A percentile compares a stretch with the other conserved stretches of the same genome.
Evolutionary conservation across 2,797 vertebrate species (phyloP).

Genomic region (Sebastes iracundus): DNA sequence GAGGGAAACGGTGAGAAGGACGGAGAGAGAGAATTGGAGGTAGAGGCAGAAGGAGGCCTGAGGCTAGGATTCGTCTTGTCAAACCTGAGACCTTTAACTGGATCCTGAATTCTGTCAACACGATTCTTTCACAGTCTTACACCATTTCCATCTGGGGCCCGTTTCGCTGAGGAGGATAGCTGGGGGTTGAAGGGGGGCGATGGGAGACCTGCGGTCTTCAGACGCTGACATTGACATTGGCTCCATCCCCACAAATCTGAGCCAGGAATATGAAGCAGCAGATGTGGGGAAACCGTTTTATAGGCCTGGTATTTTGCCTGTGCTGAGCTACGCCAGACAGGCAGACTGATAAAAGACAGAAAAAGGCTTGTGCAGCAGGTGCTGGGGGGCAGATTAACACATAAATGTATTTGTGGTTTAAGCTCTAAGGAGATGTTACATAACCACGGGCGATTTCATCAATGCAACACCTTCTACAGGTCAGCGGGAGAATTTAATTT

Average conservation of each 20-base stretch:
- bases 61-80: slow-evolving; percentile 79
- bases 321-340: slow-evolving; percentile 48
- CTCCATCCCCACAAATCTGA: slow-evolving; percentile 40
- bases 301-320: slow-evolving; percentile 41
- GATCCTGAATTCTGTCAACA: slow-evolving; percentile 79
- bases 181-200: slow-evolving; percentile 46
- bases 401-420: slow-evolving; percentile 52
- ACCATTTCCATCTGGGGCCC: slow-evolving; percentile 68
- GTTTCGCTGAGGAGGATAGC: slow-evolving; percentile 46
- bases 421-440: slow-evolving; percentile 50
- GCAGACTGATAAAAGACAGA: slow-evolving; percentile 46
- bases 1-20: slow-evolving; percentile 29
- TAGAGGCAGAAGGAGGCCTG: slow-evolving; percentile 61
- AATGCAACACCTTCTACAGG: neutral
- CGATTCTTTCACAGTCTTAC: slow-evolving; percentile 72
- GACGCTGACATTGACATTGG: slow-evolving; percentile 65
- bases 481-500: slow-evolving; percentile 23
- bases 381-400: slow-evolving; percentile 57
- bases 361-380: slow-evolving; percentile 40
- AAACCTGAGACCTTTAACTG: slow-evolving; percentile 81
- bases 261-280: slow-evolving; percentile 62
- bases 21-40: slow-evolving; percentile 48
- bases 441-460: slow-evolving; percentile 48
- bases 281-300: slow-evolving; percentile 50
- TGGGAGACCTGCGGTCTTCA: slow-evolving; percentile 53